Conservation (phyloP, 2,888 invertebrate species). For the Agrypnus murinus region DNA sequence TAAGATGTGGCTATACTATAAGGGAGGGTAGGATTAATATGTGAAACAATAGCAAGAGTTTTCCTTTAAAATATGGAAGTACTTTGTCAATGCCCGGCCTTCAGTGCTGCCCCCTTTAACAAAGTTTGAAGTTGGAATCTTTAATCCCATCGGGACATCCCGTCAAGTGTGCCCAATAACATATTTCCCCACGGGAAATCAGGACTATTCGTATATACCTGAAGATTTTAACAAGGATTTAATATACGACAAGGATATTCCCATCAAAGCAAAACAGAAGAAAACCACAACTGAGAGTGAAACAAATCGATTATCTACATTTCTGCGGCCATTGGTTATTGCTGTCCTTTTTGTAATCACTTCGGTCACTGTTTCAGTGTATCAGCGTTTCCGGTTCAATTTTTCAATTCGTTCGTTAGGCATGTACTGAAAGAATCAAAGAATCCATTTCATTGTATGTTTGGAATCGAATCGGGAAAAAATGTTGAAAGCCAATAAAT, state of each 20-base stretch:
- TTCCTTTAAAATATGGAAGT: constrained; percentile 17
- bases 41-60: not conserved
- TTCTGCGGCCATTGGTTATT: constrained; percentile 23
- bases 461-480: not conserved
- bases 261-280: constrained; percentile 8
- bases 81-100: constrained; percentile 32
- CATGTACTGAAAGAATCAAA: constrained; percentile 25
- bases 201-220: constrained; percentile 57
- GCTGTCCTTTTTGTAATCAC: constrained; percentile 27
- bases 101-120: constrained; percentile 38
- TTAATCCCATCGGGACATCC: constrained; percentile 57
- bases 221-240: constrained; percentile 57
- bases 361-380: constrained; percentile 27
- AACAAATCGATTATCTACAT: constrained; percentile 24
- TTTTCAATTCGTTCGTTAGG: constrained; percentile 32
- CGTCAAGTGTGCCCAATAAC: constrained; percentile 61
- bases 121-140: constrained; percentile 52
- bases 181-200: constrained; percentile 64
- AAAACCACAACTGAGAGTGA: not conserved
- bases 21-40: not conserved
- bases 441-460: constrained; percentile 15
- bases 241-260: constrained; percentile 46
- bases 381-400: constrained; percentile 33
- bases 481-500: constrained; percentile 3
- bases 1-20: no score